A percentile compares a stretch with the other conserved stretches of the same genome.
phyloP scores from a whole-genome alignment of 2,797 vertebrate species.

The Xiphophorus birchmanni region DNA sequence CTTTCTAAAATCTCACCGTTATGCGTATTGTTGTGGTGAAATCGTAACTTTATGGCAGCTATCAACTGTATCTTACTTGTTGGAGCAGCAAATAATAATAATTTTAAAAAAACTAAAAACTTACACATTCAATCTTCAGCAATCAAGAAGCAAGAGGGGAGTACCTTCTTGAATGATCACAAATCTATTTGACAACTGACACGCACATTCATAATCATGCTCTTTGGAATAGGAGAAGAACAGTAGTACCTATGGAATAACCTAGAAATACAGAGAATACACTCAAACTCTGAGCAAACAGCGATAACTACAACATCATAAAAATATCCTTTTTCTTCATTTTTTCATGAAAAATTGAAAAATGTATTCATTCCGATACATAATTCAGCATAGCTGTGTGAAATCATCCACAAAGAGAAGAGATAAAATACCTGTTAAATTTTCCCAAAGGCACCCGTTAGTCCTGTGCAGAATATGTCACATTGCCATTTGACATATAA shows the following conservation, averaged over 20 bases:
- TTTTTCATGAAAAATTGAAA: constrained; percentile 31
- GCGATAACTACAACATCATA: not conserved
- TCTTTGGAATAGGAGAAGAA: not conserved
- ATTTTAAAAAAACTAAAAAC: not conserved
- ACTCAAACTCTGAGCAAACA: not conserved
- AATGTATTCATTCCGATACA: constrained; percentile 14
- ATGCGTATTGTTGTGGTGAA: not conserved
- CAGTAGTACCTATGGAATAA: not conserved
- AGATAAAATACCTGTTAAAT: constrained; percentile 50
- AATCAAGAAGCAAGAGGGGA: not conserved
- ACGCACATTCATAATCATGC: not conserved
- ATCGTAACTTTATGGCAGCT: not conserved
- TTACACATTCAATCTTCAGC: not conserved
- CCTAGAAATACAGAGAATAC: not conserved
- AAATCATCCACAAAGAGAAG: constrained; percentile 49
- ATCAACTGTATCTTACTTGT: not conserved
- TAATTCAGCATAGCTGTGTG: constrained; percentile 38
- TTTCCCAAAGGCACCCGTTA: constrained; percentile 47
- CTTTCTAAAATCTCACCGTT: not conserved
- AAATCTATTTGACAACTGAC: not conserved
- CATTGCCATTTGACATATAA: constrained; percentile 48
- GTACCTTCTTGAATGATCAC: not conserved
- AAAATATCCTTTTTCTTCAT: not conserved
- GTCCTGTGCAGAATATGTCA: constrained; percentile 35
- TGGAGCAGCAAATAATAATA: not conserved